Evolutionary conservation across 2,113 vertebrate species (phyloP).

Genomic region (Lepisosteus osseus): DNA sequence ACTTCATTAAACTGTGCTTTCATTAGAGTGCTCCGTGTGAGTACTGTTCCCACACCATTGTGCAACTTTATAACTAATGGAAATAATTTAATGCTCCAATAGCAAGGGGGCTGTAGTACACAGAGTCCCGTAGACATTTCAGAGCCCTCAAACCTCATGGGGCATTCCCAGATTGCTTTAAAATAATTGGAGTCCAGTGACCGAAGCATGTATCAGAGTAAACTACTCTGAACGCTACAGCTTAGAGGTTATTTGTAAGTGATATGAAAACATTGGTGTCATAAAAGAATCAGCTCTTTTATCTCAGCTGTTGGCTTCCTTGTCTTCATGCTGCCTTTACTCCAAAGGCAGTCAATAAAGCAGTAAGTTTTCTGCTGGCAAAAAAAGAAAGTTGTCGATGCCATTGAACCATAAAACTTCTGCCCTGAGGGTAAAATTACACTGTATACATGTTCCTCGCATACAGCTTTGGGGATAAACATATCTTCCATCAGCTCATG

Average conservation of each 20-base stretch:
- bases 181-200: conserved; percentile 3
- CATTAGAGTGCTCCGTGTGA: neutral
- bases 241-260: conserved; percentile 14
- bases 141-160: neutral
- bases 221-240: neutral
- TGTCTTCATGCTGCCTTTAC: neutral
- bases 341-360: conserved; percentile 15
- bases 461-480: conserved; percentile 77
- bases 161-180: neutral
- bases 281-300: conserved; percentile 6
- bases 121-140: conserved; percentile 1
- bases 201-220: neutral
- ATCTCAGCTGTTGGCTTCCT: neutral
- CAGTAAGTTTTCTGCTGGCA: conserved; percentile 44
- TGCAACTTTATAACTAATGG: neutral
- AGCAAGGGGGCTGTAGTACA: neutral
- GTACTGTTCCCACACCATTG: neutral
- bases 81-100: neutral
- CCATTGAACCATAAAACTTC: conserved; percentile 73
- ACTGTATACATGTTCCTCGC: conserved; percentile 69
- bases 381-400: conserved; percentile 60
- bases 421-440: conserved; percentile 72
- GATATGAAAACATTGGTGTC: conserved; percentile 12
- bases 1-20: neutral
- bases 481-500: conserved; percentile 75